phyloP scores from a whole-genome alignment of 2,113 vertebrate species.

The Sceloporus tristichus region DNA sequence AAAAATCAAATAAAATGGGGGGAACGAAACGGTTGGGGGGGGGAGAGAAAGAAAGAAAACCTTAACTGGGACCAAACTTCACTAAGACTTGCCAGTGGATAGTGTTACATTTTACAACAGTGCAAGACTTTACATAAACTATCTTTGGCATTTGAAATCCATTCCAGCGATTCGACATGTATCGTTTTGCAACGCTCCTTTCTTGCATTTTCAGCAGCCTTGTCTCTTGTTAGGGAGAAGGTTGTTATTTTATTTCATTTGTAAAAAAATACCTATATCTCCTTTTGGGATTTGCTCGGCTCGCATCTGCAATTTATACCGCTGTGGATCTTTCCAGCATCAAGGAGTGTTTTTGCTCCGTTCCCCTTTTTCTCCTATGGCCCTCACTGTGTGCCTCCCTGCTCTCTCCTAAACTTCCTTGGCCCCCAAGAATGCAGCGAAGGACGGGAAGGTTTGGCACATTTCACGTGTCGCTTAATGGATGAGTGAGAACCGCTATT shows the following conservation, averaged over 20 bases:
- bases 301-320: conserved; percentile 73
- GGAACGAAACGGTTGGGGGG: too few species aligned
- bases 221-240: conserved; percentile 62
- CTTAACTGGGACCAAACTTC: conserved; percentile 73
- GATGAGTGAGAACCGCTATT: conserved; percentile 64
- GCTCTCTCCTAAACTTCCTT: conserved; percentile 54
- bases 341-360: conserved; percentile 70
- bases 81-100: conserved; percentile 76
- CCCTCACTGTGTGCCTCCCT: conserved; percentile 65
- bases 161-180: conserved; percentile 82
- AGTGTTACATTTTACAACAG: conserved; percentile 83
- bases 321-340: conserved; percentile 61
- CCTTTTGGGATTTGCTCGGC: conserved; percentile 66
- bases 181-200: conserved; percentile 74
- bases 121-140: conserved; percentile 80
- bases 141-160: conserved; percentile 82
- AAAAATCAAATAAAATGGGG: background rate
- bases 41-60: background rate
- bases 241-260: conserved; percentile 47
- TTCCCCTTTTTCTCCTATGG: conserved; percentile 48
- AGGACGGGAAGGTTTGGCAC: conserved; percentile 24
- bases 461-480: conserved; percentile 59
- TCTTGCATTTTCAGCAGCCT: conserved; percentile 72
- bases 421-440: conserved; percentile 60
- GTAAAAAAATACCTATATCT: conserved; percentile 57